Percentiles rank a stretch among this genome's conserved stretches.
Evolutionary conservation across 1,140 invertebrate genomes (phyloP).

Genomic region (Eumaeus atala): DNA sequence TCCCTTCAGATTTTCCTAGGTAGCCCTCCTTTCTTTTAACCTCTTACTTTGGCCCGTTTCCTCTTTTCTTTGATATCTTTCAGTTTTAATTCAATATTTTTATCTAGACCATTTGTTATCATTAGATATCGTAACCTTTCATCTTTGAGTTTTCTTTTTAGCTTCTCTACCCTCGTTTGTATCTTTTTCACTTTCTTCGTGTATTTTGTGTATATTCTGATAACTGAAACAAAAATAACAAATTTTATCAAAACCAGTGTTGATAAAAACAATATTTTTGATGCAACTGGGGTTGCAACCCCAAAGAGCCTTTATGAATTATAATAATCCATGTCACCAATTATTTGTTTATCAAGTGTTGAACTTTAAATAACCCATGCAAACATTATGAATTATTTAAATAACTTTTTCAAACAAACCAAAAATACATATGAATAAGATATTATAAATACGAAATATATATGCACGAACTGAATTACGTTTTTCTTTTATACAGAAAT

Average conservation of each 20-base stretch:
- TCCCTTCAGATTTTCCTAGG: slow-evolving; percentile 19
- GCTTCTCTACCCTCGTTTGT: slow-evolving; percentile 17
- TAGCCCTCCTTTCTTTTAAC: slow-evolving; percentile 17
- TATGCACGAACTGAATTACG: too few species aligned
- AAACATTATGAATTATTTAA: too few species aligned
- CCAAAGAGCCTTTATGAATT: too few species aligned
- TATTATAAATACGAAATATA: too few species aligned
- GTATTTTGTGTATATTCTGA: background rate
- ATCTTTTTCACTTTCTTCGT: slow-evolving; percentile 17
- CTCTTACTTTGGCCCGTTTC: slow-evolving; percentile 20
- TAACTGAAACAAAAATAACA: slow-evolving; percentile 11
- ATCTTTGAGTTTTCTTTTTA: slow-evolving; percentile 22
- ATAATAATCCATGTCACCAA: too few species aligned
- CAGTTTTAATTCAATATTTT: slow-evolving; percentile 21
- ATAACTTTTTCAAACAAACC: too few species aligned
- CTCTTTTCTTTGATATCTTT: slow-evolving; percentile 22
- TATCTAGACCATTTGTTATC: slow-evolving; percentile 21
- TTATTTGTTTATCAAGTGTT: too few species aligned
- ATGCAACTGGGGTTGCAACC: too few species aligned
- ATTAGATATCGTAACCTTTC: slow-evolving; percentile 21
- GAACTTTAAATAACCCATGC: too few species aligned
- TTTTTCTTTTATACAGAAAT: too few species aligned
- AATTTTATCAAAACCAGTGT: background rate
- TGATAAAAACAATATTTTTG: background rate
- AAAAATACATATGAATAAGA: too few species aligned